Base-by-base conservation (phyloP, 2,888 invertebrate species). In the Hipparchia sbordonii region DNA sequence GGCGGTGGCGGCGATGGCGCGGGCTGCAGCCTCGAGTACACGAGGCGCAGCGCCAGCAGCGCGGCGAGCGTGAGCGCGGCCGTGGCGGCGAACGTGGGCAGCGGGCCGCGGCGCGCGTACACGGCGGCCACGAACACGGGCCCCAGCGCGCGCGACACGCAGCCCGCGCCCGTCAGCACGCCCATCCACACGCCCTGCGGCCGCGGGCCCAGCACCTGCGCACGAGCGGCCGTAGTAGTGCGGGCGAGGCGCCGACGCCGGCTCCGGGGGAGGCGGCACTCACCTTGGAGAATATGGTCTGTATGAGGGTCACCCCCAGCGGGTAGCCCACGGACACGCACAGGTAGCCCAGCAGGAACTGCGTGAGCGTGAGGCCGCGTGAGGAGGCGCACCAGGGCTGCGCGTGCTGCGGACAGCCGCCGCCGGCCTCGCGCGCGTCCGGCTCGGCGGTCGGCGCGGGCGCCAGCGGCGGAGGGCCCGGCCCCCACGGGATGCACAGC, bases 111-210 rank as follows among this genome's bases (percentile, higher is more conserved):
- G 33, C 96, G 94, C 72, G 97, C 96, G 89, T 98, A 98, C 82
- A 98, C 96, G 72, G 95, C 94, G 46, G 97, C 95, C 76, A 98
- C 97, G 89, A 97, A 97, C 68, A 98, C 95, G 0, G 98, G 98
- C 6, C 98, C 98, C 89, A 97, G 91, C 48, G 97, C 97, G 77
- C 98, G 95, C 2, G 97, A 97, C 72, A 96, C 90, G 87, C 97
- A 97, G 2, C 98, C 97, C 2, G 97, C 96, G 66, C 97, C 97
- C 1, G 97, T 97, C 95, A 98, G 95, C 79, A 97, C 88, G 70
- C 98, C 98, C 97, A 97, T 97, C 98, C 98, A 98, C 66, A 97
- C 96, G 71, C 98, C 97, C 95, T 96, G 90, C 2, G 97, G 97
- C 77, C 97, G 91, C 0, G 97, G 96, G 0, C 98, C 98, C 69